Evolutionary conservation across 2,888 invertebrate genomes (phyloP).

Genomic region (Nephrotoma guestfalica): DNA sequence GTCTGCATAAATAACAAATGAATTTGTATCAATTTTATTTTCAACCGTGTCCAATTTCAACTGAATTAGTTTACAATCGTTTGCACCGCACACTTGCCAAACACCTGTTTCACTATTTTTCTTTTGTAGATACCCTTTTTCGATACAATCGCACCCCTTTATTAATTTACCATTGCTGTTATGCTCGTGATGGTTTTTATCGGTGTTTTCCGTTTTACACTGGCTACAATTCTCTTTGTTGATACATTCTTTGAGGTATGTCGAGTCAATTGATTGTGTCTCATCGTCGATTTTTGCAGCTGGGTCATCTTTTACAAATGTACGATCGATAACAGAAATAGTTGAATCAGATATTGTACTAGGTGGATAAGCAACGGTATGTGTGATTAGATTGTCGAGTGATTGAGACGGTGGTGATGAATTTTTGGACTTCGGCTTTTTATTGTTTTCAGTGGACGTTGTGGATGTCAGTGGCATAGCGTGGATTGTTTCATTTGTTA

Average conservation of each 20-base stretch:
- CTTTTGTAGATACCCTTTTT: background rate
- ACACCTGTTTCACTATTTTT: slow-evolving; percentile 3
- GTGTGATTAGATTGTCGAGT: slow-evolving; percentile 7
- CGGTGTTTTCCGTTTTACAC: background rate
- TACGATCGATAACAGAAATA: slow-evolving; percentile 10
- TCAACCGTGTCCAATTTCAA: background rate
- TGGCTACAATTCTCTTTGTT: slow-evolving; percentile 3
- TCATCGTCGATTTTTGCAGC: background rate
- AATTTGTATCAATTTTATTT: slow-evolving; percentile 6
- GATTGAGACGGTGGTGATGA: slow-evolving; percentile 5
- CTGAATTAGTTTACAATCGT: slow-evolving; percentile 4
- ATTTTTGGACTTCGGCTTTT: background rate
- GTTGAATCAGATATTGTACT: slow-evolving; percentile 13
- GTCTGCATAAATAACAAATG: slow-evolving; percentile 6
- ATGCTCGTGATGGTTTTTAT: background rate
- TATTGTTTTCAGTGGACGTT: background rate
- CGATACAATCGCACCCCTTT: background rate
- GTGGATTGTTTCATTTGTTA: background rate
- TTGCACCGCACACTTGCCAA: slow-evolving; percentile 7
- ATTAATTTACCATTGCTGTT: background rate
- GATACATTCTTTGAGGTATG: slow-evolving; percentile 2
- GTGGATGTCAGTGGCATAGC: background rate
- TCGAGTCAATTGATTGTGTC: background rate
- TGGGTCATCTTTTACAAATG: slow-evolving; percentile 3
- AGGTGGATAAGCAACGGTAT: slow-evolving; percentile 2